Conservation (phyloP, 2,113 vertebrate species). For the Periophthalmodon schlosseri region DNA sequence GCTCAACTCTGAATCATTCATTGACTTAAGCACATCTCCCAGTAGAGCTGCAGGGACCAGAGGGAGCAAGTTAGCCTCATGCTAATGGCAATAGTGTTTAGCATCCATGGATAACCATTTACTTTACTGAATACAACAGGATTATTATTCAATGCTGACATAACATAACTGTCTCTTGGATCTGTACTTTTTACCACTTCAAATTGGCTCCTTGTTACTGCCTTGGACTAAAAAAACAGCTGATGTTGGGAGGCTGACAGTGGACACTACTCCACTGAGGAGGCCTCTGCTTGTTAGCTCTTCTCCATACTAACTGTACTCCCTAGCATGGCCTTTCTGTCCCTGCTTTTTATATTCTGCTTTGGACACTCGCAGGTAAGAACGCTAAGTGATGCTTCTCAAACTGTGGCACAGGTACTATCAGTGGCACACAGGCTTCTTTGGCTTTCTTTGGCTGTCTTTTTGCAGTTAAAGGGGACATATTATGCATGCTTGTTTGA, state of each 20-base stretch:
- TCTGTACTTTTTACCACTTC: conserved; percentile 36
- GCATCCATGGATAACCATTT: conserved; percentile 10
- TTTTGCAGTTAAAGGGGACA: background rate
- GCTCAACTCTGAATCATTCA: conserved; percentile 92
- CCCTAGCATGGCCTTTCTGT: conserved; percentile 62
- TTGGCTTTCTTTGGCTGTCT: background rate
- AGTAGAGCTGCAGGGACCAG: conserved; percentile 38
- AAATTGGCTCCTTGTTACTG: conserved; percentile 1
- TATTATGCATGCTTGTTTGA: background rate
- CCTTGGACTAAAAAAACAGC: conserved; percentile 40
- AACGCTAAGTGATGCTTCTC: background rate
- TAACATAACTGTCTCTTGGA: conserved; percentile 38
- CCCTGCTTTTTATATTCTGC: conserved; percentile 56
- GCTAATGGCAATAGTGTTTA: conserved; percentile 48
- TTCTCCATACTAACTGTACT: background rate
- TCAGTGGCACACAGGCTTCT: background rate
- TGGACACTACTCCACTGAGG: conserved; percentile 23
- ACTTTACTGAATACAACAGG: conserved; percentile 52
- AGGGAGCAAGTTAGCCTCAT: conserved; percentile 47
- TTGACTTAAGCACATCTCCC: conserved; percentile 75
- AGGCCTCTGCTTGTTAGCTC: conserved; percentile 1
- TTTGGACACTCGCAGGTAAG: conserved; percentile 70
- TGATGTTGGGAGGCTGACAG: conserved; percentile 30
- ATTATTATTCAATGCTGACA: conserved; percentile 19
- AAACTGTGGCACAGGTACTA: too few species aligned